A percentile compares a stretch with the other conserved stretches of the same genome.
phyloP scores from a whole-genome alignment of 2,113 vertebrate genomes.

The Urocolius indicus region DNA sequence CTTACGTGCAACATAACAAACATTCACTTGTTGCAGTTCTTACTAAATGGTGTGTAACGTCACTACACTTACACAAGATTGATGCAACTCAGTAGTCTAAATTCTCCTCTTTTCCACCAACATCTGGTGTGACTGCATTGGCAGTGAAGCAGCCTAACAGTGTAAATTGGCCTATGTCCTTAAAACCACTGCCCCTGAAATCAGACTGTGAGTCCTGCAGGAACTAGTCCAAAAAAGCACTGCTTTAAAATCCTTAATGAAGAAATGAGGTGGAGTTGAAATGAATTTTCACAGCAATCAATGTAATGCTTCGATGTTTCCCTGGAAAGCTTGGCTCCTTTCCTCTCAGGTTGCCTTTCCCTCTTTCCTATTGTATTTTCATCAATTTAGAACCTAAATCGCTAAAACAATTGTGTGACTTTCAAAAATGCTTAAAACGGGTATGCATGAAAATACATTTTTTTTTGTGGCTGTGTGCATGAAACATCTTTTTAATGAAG shows the following conservation, averaged over 20 bases:
- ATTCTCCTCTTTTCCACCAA: not conserved
- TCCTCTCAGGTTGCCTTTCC: not conserved
- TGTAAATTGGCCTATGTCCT: not conserved
- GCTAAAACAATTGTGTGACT: conserved; percentile 49
- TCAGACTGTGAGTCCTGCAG: not conserved
- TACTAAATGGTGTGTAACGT: not conserved
- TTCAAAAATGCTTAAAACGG: conserved; percentile 36
- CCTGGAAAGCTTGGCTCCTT: not conserved
- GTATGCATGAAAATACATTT: conserved; percentile 47
- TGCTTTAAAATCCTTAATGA: not conserved
- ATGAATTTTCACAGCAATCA: conserved; percentile 34
- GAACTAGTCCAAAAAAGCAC: not conserved
- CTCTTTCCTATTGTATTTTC: conserved; percentile 2
- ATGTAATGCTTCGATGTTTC: not conserved
- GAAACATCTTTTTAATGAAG: conserved; percentile 42
- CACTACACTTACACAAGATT: not conserved
- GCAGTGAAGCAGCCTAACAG: not conserved
- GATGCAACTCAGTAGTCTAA: not conserved
- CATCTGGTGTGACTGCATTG: not conserved
- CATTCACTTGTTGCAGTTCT: not conserved
- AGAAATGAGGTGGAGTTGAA: not conserved
- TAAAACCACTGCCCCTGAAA: not conserved
- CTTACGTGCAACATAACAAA: not conserved
- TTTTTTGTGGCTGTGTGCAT: conserved; percentile 24
- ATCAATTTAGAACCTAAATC: conserved; percentile 53